Evolutionary conservation across 2,113 vertebrate species (phyloP).

Genomic region (Lepus timidus): DNA sequence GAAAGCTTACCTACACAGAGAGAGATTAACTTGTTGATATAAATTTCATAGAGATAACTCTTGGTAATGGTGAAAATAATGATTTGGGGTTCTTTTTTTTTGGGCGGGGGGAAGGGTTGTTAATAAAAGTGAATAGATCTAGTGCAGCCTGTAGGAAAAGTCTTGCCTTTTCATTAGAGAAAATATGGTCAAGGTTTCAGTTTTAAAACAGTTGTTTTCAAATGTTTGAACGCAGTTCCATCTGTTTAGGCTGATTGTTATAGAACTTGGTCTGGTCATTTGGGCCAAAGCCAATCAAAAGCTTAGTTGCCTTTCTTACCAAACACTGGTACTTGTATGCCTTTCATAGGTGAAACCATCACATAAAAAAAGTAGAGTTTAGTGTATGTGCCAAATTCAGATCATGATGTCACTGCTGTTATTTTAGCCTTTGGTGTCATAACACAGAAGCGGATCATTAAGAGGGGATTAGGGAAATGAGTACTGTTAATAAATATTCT

Average conservation of each 20-base stretch:
- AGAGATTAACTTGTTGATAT: slow-evolving; percentile 26
- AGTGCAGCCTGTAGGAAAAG: slow-evolving; percentile 53
- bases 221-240: slow-evolving; percentile 65
- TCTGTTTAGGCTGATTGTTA: slow-evolving; percentile 69
- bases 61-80: slow-evolving; percentile 61
- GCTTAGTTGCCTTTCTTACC: slow-evolving; percentile 83
- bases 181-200: slow-evolving; percentile 52
- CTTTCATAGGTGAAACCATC: slow-evolving; percentile 78
- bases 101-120: neutral
- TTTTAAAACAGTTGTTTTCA: slow-evolving; percentile 63
- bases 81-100: neutral
- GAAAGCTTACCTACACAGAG: slow-evolving; percentile 56
- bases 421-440: slow-evolving; percentile 57
- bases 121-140: slow-evolving; percentile 44
- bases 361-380: slow-evolving; percentile 71
- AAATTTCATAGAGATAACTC: slow-evolving; percentile 51
- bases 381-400: slow-evolving; percentile 86
- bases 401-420: slow-evolving; percentile 69
- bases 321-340: slow-evolving; percentile 76
- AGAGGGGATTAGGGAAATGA: slow-evolving; percentile 62
- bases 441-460: slow-evolving; percentile 45
- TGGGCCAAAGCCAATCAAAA: slow-evolving; percentile 80
- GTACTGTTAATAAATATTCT: slow-evolving; percentile 17
- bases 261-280: slow-evolving; percentile 71
- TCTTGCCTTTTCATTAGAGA: slow-evolving; percentile 71